These are phyloP conservation scores for Lasiommata megera DNA, from an alignment of 2,888 invertebrate species.

Conservation along the genomic window DNA sequence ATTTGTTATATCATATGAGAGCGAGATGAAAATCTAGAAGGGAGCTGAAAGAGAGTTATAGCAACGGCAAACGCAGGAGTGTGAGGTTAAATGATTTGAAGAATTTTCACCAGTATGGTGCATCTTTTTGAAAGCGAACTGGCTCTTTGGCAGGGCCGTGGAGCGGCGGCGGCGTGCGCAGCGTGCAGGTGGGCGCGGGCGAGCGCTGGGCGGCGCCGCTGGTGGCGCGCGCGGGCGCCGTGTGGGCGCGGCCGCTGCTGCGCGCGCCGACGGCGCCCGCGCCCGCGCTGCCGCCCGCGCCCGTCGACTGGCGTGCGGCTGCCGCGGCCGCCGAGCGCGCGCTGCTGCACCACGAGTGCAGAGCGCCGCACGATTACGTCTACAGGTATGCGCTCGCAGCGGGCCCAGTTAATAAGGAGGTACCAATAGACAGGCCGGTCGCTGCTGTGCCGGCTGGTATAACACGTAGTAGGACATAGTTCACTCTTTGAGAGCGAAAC, in stretches of 20 bases:
- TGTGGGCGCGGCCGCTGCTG: constrained; percentile 87
- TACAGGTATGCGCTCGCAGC: constrained; percentile 47
- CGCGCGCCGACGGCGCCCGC: constrained; percentile 53
- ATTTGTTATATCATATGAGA: too few species aligned
- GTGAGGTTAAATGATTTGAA: too few species aligned
- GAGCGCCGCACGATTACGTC: constrained; percentile 55
- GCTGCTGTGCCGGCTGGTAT: too few species aligned
- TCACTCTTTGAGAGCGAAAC: too few species aligned
- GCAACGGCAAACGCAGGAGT: too few species aligned
- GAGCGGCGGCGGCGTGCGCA: constrained; percentile 24
- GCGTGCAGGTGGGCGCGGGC: constrained; percentile 69
- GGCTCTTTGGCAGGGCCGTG: constrained; percentile 17
- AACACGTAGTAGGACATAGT: too few species aligned
- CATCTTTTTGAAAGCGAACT: neutral
- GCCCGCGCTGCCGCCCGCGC: constrained; percentile 50
- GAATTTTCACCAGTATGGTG: too few species aligned
- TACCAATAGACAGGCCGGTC: too few species aligned
- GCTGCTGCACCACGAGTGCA: constrained; percentile 58
- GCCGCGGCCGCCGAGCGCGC: constrained; percentile 39
- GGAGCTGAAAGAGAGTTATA: too few species aligned
- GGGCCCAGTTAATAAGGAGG: too few species aligned
- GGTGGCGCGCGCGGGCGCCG: constrained; percentile 85
- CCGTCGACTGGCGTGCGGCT: constrained; percentile 55
- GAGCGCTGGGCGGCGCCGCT: constrained; percentile 88
- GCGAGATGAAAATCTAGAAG: too few species aligned